phyloP scores from a whole-genome alignment of 1,140 invertebrate species.

The Drosophila mojavensis region DNA sequence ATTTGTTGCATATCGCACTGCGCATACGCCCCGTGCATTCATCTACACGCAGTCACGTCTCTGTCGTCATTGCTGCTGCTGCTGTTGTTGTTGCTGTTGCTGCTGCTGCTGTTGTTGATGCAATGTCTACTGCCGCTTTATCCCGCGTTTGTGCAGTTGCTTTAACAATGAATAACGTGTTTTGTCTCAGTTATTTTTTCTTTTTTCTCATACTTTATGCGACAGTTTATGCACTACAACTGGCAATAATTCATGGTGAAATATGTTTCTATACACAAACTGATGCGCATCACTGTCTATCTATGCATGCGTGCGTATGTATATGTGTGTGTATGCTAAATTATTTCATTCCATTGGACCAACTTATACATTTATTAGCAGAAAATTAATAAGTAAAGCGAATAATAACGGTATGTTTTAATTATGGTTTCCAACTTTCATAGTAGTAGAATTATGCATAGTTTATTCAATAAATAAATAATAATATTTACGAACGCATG shows the following conservation, averaged over 20 bases:
- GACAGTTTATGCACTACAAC: slow-evolving; percentile 72
- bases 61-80: slow-evolving; percentile 32
- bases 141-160: slow-evolving; percentile 40
- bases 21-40: slow-evolving; percentile 78
- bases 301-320: slow-evolving; percentile 2
- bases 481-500: neutral
- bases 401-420: no score
- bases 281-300: slow-evolving; percentile 36
- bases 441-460: no score
- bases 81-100: neutral
- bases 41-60: slow-evolving; percentile 63
- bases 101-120: no score
- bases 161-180: slow-evolving; percentile 76
- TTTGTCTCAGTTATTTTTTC: slow-evolving; percentile 31
- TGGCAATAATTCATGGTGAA: slow-evolving; percentile 80
- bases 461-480: neutral
- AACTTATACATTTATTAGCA: no score
- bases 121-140: no score
- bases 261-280: slow-evolving; percentile 48
- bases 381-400: no score
- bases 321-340: neutral
- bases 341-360: neutral
- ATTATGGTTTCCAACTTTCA: no score
- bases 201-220: slow-evolving; percentile 64
- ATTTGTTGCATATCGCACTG: slow-evolving; percentile 82